These are phyloP conservation scores for Scaptodrosophila lebanonensis DNA, from an alignment of 1,140 invertebrate species.

Conservation along the genomic window DNA sequence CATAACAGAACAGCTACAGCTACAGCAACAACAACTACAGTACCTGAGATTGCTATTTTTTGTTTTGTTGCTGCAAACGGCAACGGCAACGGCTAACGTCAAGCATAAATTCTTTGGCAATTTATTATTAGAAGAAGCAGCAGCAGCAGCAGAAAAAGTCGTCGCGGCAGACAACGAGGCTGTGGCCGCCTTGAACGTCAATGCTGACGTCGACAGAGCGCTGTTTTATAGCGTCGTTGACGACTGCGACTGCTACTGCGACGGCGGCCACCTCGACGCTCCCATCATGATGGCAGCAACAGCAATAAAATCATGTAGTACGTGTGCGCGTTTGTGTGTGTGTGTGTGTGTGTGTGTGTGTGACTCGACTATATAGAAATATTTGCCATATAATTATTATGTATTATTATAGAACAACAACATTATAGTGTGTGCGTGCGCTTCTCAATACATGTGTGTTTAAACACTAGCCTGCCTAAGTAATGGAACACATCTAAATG, in stretches of 20 bases:
- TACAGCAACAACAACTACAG: conserved; percentile 10
- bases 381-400: conserved; percentile 54
- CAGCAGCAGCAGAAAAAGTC: conserved; percentile 52
- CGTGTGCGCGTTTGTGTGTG: background rate
- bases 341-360: conserved; percentile 8
- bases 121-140: conserved; percentile 63
- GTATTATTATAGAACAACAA: conserved; percentile 62
- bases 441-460: background rate
- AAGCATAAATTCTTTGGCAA: conserved; percentile 69
- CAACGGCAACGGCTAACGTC: conserved; percentile 15
- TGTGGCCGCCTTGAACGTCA: too few relatives aligned
- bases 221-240: too few relatives aligned
- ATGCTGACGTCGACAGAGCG: too few relatives aligned
- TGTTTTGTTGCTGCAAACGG: conserved; percentile 28
- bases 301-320: background rate
- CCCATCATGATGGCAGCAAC: too few relatives aligned
- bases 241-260: too few relatives aligned
- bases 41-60: conserved; percentile 6
- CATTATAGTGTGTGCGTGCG: conserved; percentile 28
- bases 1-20: too few relatives aligned
- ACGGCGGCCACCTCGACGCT: too few relatives aligned
- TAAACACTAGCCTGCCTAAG: too few relatives aligned
- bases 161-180: too few relatives aligned
- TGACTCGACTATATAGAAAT: conserved; percentile 29
- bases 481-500: too few relatives aligned